A percentile compares a stretch with the other conserved stretches of the same genome.
phyloP scores from a whole-genome alignment of 2,888 invertebrate species.

The Tortricodes alternella region DNA sequence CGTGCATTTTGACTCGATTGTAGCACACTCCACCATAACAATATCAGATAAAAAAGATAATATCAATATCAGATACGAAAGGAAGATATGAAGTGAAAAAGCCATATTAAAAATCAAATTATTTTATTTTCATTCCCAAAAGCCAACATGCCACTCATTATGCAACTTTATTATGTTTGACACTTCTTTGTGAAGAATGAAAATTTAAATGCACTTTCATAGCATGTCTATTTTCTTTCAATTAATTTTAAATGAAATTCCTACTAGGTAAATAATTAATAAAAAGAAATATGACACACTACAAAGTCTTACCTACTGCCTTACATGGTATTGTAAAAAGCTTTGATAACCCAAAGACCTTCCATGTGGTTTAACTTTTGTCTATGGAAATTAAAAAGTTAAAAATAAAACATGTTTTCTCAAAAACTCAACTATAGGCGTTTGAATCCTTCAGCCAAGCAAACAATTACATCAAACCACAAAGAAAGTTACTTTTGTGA shows the following conservation, averaged over 20 bases:
- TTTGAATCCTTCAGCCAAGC: not conserved
- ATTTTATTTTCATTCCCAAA: conserved; percentile 76
- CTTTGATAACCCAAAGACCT: conserved; percentile 42
- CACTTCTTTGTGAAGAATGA: conserved; percentile 51
- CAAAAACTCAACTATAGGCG: not conserved
- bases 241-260: conserved; percentile 57
- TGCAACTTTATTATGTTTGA: conserved; percentile 59
- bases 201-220: conserved; percentile 72
- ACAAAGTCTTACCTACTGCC: conserved; percentile 53
- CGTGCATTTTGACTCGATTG: too few species aligned
- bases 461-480: conserved; percentile 48
- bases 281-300: conserved; percentile 81
- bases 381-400: not conserved
- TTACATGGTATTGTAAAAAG: conserved; percentile 54
- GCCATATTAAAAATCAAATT: conserved; percentile 45
- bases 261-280: conserved; percentile 46
- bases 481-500: conserved; percentile 51
- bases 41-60: too few species aligned
- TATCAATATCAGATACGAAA: too few species aligned
- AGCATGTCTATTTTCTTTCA: conserved; percentile 69
- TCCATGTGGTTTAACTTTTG: conserved; percentile 52
- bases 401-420: not conserved
- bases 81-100: too few species aligned
- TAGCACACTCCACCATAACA: too few species aligned
- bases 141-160: conserved; percentile 70